Conservation (phyloP, 2,888 invertebrate species). For the Eristalinus sepulchralis region DNA sequence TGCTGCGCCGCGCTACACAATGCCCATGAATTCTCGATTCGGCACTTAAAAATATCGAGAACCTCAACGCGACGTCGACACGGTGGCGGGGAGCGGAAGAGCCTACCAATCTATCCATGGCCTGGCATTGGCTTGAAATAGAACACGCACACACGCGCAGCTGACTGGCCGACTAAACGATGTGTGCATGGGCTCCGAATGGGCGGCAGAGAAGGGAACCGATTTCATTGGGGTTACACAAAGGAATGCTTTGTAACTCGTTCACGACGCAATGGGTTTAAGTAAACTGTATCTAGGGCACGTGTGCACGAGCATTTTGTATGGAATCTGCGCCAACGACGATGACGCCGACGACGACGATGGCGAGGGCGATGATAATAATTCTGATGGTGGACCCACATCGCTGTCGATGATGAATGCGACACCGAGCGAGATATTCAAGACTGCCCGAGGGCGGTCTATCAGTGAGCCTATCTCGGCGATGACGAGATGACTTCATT, state of each 20-base stretch:
- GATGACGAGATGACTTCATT: conserved; percentile 54
- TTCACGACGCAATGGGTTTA: conserved; percentile 16
- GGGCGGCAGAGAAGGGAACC: background rate
- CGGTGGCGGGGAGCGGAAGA: background rate
- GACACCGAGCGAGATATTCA: conserved; percentile 12
- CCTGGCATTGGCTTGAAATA: conserved; percentile 56
- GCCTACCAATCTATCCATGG: conserved; percentile 34
- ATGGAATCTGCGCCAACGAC: conserved; percentile 5
- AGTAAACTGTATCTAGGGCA: conserved; percentile 51
- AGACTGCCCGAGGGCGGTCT: background rate
- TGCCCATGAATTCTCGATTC: conserved; percentile 51
- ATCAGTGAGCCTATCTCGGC: background rate
- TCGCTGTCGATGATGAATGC: conserved; percentile 51
- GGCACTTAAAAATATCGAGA: conserved; percentile 41
- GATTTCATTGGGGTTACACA: conserved; percentile 18
- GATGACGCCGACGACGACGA: background rate
- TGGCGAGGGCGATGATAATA: background rate
- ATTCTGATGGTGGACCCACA: conserved; percentile 2
- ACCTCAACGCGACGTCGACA: background rate
- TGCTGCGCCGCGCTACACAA: conserved; percentile 7
- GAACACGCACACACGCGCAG: conserved; percentile 10
- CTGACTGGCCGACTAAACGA: background rate
- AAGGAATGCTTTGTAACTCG: conserved; percentile 42
- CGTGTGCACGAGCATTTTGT: conserved; percentile 27
- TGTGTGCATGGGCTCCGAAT: background rate